Evolutionary conservation across 2,113 vertebrate genomes (phyloP).

Genomic region (Symphodus melops): DNA sequence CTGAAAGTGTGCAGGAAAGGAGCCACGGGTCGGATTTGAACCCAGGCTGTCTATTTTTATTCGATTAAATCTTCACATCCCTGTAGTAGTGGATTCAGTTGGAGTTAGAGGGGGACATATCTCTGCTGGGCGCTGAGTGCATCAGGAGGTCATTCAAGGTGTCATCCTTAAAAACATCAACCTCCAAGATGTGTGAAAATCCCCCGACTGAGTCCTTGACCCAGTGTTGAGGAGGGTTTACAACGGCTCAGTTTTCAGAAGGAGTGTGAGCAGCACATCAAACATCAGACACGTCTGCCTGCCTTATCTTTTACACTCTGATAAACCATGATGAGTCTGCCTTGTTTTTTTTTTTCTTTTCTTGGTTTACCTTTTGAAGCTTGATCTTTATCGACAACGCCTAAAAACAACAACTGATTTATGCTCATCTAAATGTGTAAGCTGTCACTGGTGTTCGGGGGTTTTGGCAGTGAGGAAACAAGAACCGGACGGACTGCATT

Average conservation of each 20-base stretch:
- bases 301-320: not conserved
- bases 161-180: too few species aligned
- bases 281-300: too few species aligned
- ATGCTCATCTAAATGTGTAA: too few species aligned
- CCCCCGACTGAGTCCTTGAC: not conserved
- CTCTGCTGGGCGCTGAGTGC: not conserved
- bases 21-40: too few species aligned
- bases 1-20: too few species aligned
- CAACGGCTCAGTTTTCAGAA: conserved; percentile 15
- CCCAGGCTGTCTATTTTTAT: too few species aligned
- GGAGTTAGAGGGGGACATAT: too few species aligned
- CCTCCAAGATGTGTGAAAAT: not conserved
- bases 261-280: conserved; percentile 1
- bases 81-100: too few species aligned
- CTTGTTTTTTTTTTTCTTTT: not conserved
- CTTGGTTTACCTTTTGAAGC: not conserved
- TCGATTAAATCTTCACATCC: too few species aligned
- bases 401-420: too few species aligned
- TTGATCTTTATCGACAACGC: not conserved
- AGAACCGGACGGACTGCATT: not conserved
- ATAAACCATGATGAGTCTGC: too few species aligned
- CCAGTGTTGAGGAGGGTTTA: conserved; percentile 5
- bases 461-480: not conserved
- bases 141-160: not conserved
- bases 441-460: not conserved